phyloP scores from a whole-genome alignment of 2,888 invertebrate species.

The Blastobasis adustella region DNA sequence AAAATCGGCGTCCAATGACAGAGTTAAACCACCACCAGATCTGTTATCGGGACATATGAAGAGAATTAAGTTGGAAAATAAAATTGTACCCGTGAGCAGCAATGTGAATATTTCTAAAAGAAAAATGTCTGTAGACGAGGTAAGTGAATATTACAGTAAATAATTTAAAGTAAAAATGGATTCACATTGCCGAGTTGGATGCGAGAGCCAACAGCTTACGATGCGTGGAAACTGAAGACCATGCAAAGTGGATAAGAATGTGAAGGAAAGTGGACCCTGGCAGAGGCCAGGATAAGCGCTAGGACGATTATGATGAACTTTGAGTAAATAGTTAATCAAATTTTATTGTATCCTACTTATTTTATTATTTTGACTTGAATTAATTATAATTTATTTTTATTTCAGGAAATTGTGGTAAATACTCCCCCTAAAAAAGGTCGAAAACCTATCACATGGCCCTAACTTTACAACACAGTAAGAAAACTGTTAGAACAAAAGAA shows the following conservation, averaged over 20 bases:
- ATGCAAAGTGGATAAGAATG: no score
- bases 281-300: no score
- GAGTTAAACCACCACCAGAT: conserved; percentile 53
- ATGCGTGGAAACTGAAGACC: no score
- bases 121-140: conserved; percentile 46
- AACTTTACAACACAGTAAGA: neutral
- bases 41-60: conserved; percentile 52
- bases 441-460: conserved; percentile 60
- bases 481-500: no score
- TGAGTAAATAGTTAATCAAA: no score
- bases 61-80: conserved; percentile 50
- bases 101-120: conserved; percentile 38
- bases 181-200: no score
- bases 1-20: conserved; percentile 21
- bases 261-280: no score
- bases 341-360: no score
- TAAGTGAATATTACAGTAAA: conserved; percentile 26
- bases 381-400: conserved; percentile 12
- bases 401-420: conserved; percentile 35
- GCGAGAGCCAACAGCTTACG: no score
- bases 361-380: no score
- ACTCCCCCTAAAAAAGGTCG: conserved; percentile 49
- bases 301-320: no score
- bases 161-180: no score
- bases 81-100: conserved; percentile 10